phyloP scores from a whole-genome alignment of 2,888 invertebrate genomes.

The Drosophila birchii region DNA sequence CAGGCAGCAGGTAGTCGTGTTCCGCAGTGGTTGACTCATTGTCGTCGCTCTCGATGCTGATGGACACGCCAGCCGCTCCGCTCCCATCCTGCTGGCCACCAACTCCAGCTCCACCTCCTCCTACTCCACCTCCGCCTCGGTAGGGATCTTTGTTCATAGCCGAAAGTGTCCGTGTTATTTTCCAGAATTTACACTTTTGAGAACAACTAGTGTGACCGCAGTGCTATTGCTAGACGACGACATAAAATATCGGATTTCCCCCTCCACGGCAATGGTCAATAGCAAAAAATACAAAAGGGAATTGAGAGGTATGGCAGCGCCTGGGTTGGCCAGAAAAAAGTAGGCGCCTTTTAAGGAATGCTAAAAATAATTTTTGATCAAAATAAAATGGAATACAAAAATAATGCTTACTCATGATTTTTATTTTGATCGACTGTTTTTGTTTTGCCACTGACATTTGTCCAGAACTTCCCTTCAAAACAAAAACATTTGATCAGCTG shows the following conservation, averaged over 20 bases:
- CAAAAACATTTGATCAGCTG: too few relatives aligned
- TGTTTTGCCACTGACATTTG: too few relatives aligned
- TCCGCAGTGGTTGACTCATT: conserved; percentile 76
- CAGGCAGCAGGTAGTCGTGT: conserved; percentile 65
- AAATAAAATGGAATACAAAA: too few relatives aligned
- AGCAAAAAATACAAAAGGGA: too few relatives aligned
- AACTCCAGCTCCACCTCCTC: conserved; percentile 51
- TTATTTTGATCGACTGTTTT: too few relatives aligned
- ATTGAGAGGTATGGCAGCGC: neutral
- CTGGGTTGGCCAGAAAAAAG: too few relatives aligned
- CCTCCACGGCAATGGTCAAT: neutral
- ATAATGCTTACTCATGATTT: too few relatives aligned
- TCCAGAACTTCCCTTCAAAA: too few relatives aligned
- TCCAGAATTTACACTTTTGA: conserved; percentile 22
- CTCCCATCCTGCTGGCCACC: conserved; percentile 37
- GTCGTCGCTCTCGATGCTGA: conserved; percentile 66
- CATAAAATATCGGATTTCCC: neutral
- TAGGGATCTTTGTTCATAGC: conserved; percentile 67
- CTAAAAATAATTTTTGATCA: too few relatives aligned
- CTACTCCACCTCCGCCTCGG: conserved; percentile 47
- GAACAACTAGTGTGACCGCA: conserved; percentile 10
- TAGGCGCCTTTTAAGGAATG: neutral
- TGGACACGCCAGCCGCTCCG: conserved; percentile 44
- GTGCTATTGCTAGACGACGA: neutral
- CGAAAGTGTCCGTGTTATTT: conserved; percentile 13